phyloP scores from a whole-genome alignment of 2,888 invertebrate species.

The Dryobotodes eremita region DNA sequence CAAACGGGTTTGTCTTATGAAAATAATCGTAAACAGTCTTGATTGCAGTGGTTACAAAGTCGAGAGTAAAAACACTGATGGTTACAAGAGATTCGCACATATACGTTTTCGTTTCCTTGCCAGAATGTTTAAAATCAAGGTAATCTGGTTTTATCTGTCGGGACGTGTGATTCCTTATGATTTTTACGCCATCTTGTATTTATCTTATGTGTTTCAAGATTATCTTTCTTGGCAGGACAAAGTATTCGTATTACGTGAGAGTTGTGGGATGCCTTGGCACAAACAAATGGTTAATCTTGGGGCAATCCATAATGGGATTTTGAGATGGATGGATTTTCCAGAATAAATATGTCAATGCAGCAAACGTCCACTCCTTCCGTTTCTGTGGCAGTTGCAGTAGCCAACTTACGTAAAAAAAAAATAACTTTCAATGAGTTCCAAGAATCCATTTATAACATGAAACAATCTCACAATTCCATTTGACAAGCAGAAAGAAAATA shows the following conservation, averaged over 20 bases:
- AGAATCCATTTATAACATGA: background rate
- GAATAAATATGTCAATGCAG: background rate
- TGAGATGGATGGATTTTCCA: background rate
- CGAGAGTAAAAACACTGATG: conserved; percentile 35
- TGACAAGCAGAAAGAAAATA: conserved; percentile 6
- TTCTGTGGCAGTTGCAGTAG: background rate
- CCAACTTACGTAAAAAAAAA: background rate
- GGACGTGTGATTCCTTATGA: conserved; percentile 51
- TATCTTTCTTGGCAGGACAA: conserved; percentile 41
- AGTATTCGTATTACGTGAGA: conserved; percentile 18
- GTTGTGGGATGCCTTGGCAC: conserved; percentile 15
- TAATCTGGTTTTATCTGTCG: conserved; percentile 56
- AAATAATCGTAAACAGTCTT: conserved; percentile 53
- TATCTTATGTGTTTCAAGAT: conserved; percentile 46
- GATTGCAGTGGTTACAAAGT: conserved; percentile 40
- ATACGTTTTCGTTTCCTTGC: conserved; percentile 50
- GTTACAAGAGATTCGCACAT: conserved; percentile 51
- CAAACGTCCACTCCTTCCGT: background rate
- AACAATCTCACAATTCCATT: conserved; percentile 18
- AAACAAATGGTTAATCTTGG: background rate
- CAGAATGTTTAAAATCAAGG: conserved; percentile 60
- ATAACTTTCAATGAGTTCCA: background rate
- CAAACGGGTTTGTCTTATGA: conserved; percentile 52
- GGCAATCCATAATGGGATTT: background rate
- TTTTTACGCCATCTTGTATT: conserved; percentile 46